These are phyloP conservation scores for Indicator maculatus DNA, from an alignment of 2,113 vertebrate genomes.

Conservation along the genomic window DNA sequence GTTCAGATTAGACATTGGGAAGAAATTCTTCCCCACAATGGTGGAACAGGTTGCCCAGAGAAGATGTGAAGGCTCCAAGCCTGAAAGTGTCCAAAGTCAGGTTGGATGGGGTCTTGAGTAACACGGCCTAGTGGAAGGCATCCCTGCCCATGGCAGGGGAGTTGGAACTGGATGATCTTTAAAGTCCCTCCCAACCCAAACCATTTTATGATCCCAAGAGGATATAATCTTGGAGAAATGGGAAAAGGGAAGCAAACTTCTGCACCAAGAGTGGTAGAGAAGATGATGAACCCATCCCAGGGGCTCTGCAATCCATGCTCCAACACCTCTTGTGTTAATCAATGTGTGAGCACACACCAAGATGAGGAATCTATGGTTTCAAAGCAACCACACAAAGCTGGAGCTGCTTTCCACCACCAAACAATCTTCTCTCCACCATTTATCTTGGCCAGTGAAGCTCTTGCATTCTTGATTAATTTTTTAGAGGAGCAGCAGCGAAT, in stretches of 20 bases:
- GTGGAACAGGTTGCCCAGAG: too few relatives aligned
- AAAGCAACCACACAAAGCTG: constrained; percentile 22
- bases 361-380: constrained; percentile 1
- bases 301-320: background rate
- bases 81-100: too few relatives aligned
- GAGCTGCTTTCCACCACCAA: background rate
- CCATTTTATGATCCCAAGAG: background rate
- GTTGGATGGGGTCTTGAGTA: too few relatives aligned
- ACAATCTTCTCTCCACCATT: constrained; percentile 17
- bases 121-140: too few relatives aligned
- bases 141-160: too few relatives aligned
- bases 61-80: too few relatives aligned
- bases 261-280: too few relatives aligned
- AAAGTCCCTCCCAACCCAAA: too few relatives aligned
- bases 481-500: background rate
- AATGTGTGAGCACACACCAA: background rate
- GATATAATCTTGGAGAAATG: background rate
- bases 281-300: background rate
- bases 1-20: too few relatives aligned
- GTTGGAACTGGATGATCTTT: too few relatives aligned
- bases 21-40: too few relatives aligned
- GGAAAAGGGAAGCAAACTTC: background rate
- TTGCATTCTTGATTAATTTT: background rate
- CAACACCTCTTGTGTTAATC: background rate
- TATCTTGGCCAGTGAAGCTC: constrained; percentile 14